Evolutionary conservation across 2,888 invertebrate species (phyloP).

Genomic region (Thymelicus lineola): DNA sequence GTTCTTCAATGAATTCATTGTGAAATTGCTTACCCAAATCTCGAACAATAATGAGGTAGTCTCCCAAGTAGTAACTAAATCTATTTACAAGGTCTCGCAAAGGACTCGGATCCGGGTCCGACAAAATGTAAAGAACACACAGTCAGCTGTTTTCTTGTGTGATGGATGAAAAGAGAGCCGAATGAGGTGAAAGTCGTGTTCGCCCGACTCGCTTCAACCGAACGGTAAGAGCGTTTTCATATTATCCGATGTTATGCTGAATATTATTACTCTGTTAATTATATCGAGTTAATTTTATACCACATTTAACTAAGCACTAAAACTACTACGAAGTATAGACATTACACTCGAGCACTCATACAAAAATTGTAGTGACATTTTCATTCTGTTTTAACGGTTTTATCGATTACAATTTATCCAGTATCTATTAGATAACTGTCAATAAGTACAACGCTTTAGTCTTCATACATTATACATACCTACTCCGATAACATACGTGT

Average conservation of each 20-base stretch:
- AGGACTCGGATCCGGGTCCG: conserved; percentile 9
- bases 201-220: not conserved
- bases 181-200: conserved; percentile 33
- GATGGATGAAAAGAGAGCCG: conserved; percentile 32
- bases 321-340: too few relatives aligned
- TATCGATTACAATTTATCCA: too few relatives aligned
- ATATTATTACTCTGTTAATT: not conserved
- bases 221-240: conserved; percentile 5
- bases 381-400: too few relatives aligned
- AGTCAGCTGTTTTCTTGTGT: conserved; percentile 38
- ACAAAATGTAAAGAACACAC: conserved; percentile 16
- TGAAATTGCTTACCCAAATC: not conserved
- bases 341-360: too few relatives aligned
- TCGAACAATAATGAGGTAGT: not conserved
- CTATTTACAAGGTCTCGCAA: conserved; percentile 4
- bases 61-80: not conserved
- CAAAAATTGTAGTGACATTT: too few relatives aligned
- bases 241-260: not conserved
- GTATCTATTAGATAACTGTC: too few relatives aligned
- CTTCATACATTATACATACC: too few relatives aligned
- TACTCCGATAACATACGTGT: too few relatives aligned
- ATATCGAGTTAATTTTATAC: too few relatives aligned
- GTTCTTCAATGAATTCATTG: not conserved
- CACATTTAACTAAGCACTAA: too few relatives aligned
- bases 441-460: too few relatives aligned